Evolutionary conservation across 2,113 vertebrate species (phyloP).

Genomic region (Zeus faber): DNA sequence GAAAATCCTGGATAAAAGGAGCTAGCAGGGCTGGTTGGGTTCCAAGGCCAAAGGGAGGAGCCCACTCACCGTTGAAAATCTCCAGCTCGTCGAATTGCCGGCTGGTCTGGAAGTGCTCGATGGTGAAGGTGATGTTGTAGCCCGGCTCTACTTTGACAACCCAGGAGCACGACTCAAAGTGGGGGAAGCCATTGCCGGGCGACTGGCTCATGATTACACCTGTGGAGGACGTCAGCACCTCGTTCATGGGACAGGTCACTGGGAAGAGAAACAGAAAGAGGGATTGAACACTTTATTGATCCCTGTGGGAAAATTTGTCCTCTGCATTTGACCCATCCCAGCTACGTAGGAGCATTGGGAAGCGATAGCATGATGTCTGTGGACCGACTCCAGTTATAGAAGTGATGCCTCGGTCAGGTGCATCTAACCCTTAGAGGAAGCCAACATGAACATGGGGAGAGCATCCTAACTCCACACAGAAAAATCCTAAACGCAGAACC

Average conservation of each 20-base stretch:
- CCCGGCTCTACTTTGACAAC: slow-evolving; percentile 87
- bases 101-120: slow-evolving; percentile 95
- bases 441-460: too few species aligned
- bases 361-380: too few species aligned
- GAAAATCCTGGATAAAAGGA: too few species aligned
- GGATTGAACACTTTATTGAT: too few species aligned
- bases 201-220: slow-evolving; percentile 96
- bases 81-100: slow-evolving; percentile 95
- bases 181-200: slow-evolving; percentile 87
- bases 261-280: slow-evolving; percentile 14
- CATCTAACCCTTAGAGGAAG: too few species aligned
- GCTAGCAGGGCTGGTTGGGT: too few species aligned
- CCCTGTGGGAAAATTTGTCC: too few species aligned
- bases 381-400: too few species aligned
- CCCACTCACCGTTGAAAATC: slow-evolving; percentile 90
- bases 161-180: slow-evolving; percentile 97
- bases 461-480: too few species aligned
- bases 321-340: too few species aligned
- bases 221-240: slow-evolving; percentile 86
- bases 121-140: slow-evolving; percentile 89
- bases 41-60: background rate
- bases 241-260: slow-evolving; percentile 94
- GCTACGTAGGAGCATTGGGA: background rate
- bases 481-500: too few species aligned
- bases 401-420: too few species aligned